Base-by-base conservation (phyloP, 37 sponge, comb jelly and placozoan genomes). In the Dysidea cf. avara region DNA sequence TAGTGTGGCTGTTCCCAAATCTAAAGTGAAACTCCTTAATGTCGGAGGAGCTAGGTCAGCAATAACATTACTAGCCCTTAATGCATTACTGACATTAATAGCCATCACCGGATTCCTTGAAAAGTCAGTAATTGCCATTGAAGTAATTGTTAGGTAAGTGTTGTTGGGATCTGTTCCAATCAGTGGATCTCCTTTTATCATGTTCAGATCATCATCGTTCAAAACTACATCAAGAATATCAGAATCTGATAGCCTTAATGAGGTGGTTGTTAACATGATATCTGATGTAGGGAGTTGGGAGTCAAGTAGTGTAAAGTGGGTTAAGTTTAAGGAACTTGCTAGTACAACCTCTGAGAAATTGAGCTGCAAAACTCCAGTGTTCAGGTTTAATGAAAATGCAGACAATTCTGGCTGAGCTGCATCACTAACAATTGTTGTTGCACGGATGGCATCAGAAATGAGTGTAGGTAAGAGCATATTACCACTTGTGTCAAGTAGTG, bases 341-440 rank as follows among this genome's bases (percentile, higher is more conserved):
- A 64, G 68, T 0, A 93, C 90, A 56, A 88, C 78, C 56, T 93
- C 94, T 6, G 79, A 71, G 70, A 93, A 93, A 6, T 78, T 64
- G 29, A 93, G 81, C 20, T 32, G 21, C 11, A 93, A 60, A 12
- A 70, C 17, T 17, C 74, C 85, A 38, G 56, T 78, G 46, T 87
- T 78, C 35, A 93, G 59, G 56, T 93, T 86, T 20, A 93, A 71
- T 14, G 73, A 32, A 59, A 90, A 95, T 3, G 71, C 50, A 46
- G 53, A 25, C 16, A 95, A 78, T 3, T 12, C 56, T 33, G 96
- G 92, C 21, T 81, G 22, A 37, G 86, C 74, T 2, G 21, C 39
- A 77, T 95, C 96, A 3, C 40, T 18, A 20, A 90, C 59, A 30
- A 86, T 64, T 0, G 12, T 51, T 48, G 67, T 56, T 34, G 78